A percentile compares a stretch with the other conserved stretches of the same genome.
These are phyloP conservation scores for Temnothorax ravouxi DNA, from an alignment of 2,888 invertebrate genomes.

Conservation along the genomic window DNA sequence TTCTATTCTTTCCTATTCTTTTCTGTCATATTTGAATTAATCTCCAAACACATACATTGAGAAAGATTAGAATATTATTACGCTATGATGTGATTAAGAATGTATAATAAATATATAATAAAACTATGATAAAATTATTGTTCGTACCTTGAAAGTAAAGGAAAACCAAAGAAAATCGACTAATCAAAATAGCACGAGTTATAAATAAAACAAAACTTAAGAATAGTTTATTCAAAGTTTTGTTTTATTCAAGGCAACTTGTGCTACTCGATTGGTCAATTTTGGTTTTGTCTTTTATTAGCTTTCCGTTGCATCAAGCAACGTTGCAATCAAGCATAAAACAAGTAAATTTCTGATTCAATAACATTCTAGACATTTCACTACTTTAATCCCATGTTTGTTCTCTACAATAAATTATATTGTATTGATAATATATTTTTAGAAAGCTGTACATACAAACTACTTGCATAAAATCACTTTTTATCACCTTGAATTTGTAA, in stretches of 20 bases:
- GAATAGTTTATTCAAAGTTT: background rate
- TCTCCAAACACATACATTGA: background rate
- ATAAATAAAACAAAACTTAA: background rate
- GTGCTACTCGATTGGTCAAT: background rate
- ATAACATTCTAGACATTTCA: background rate
- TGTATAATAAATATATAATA: background rate
- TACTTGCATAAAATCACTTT: constrained; percentile 35
- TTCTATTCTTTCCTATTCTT: background rate
- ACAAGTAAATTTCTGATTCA: background rate
- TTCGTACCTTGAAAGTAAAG: background rate
- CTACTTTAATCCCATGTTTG: constrained; percentile 30
- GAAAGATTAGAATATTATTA: background rate
- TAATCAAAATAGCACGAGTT: too few species aligned
- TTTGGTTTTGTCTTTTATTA: background rate
- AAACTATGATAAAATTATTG: background rate
- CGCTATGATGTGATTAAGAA: background rate
- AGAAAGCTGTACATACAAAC: constrained; percentile 40
- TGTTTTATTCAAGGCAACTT: background rate
- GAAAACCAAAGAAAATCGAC: too few species aligned
- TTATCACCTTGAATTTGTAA: constrained; percentile 47
- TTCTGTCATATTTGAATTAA: background rate
- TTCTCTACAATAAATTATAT: constrained; percentile 52
- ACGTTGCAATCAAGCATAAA: background rate
- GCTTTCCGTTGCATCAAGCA: too few species aligned
- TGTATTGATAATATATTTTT: constrained; percentile 57